Conservation (phyloP, 2,797 vertebrate species). For the Pantherophis vulpinus region DNA sequence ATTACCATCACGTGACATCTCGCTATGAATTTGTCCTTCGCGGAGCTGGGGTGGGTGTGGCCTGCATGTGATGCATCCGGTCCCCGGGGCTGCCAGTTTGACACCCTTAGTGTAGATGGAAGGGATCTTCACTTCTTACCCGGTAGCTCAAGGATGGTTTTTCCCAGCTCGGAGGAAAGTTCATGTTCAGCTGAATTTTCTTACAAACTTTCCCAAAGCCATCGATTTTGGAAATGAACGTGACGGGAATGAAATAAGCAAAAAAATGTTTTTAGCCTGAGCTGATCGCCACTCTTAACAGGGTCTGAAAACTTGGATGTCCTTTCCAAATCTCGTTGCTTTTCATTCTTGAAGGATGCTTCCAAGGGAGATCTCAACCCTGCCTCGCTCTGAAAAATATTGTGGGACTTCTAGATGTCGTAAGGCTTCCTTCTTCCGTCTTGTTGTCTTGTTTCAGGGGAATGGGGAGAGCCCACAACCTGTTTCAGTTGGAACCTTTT, state of each 20-base stretch:
- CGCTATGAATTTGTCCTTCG: too few relatives aligned
- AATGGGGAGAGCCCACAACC: background rate
- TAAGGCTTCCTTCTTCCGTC: background rate
- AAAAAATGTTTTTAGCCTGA: conserved; percentile 1
- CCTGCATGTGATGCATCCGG: too few relatives aligned
- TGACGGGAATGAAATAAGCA: background rate
- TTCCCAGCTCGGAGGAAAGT: background rate
- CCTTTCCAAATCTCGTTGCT: conserved; percentile 28
- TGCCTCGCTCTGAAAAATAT: background rate
- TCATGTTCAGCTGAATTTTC: background rate
- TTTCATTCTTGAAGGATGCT: conserved; percentile 4
- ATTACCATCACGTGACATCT: too few relatives aligned
- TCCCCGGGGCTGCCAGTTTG: too few relatives aligned
- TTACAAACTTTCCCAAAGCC: background rate
- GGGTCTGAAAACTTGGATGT: background rate
- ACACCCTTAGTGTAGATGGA: background rate
- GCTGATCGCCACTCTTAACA: conserved; percentile 13
- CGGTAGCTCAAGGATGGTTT: background rate
- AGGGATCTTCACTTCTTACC: background rate
- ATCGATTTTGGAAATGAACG: background rate
- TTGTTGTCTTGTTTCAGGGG: background rate
- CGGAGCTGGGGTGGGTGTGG: too few relatives aligned
- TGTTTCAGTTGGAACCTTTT: background rate
- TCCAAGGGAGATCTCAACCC: background rate
- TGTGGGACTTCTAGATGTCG: background rate